Base-by-base conservation (phyloP, 2,888 invertebrate genomes). In the Andrena bucephala region DNA sequence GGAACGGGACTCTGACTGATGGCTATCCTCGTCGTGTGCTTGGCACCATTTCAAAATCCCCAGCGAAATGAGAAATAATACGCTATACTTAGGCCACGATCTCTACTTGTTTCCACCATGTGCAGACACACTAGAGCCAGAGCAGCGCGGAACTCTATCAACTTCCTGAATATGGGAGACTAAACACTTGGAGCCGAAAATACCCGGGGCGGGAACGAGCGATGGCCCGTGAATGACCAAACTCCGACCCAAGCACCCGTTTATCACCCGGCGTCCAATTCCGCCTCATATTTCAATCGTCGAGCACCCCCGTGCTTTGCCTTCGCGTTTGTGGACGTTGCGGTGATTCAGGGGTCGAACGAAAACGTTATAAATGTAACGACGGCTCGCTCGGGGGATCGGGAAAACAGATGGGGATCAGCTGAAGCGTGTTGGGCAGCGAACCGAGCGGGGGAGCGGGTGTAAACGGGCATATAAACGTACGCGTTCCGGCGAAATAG, bases 11-110 rank as follows among this genome's bases (percentile, higher is more conserved):
- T 42, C n/a, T 54, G 16, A 65, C n/a, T 52, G 59, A 65, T 29
- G 27, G 36, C 27, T 42, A 36, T 59, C 62, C 60, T 16, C 20
- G 57, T 24, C 20, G 36, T 27, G 16, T 10, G 16, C 42, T 31
- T 79, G 79, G 79, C 73, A 16, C 7, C 59, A 69, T 36, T 73
- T 74, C 79, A 79, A 24, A 65, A 74, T 69, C 69, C 50, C 31
- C 68, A 24, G 52, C 62, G 60, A 68, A 67, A 68, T 24, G 13
- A 68, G 52, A 57, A 27, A 57, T 57, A 24, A 10, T 20, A 8
- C n/a, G 24, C 57, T 57, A 24, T 57, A 24, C 24, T 57, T 57
- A 27, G 24, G n/a, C 8, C 52, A 7, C 7, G 52, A n/a, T 52
- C 8, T 20, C 20, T 20, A 27, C 27, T 57, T 42, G 42, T 42